Conservation (phyloP, 64 coral and sea anemone species). For the Montipora foliosa region DNA sequence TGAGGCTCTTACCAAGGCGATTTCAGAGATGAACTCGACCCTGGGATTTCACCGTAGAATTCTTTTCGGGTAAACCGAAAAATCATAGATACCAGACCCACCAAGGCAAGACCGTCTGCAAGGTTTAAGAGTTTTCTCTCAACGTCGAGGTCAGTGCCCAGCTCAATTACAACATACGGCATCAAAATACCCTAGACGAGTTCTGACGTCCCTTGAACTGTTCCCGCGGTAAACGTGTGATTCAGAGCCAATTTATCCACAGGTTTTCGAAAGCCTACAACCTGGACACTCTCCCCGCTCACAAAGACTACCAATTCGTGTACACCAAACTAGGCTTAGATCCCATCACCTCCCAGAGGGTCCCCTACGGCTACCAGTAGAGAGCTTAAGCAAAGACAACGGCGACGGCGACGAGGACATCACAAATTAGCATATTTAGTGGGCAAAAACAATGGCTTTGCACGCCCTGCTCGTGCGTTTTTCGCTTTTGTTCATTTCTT, state of each 20-base stretch:
- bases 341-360: too few relatives aligned
- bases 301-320: not conserved
- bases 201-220: too few relatives aligned
- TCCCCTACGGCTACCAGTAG: too few relatives aligned
- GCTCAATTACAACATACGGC: not conserved
- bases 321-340: not conserved
- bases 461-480: too few relatives aligned
- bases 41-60: not conserved
- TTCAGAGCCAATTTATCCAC: too few relatives aligned
- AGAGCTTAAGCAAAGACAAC: too few relatives aligned
- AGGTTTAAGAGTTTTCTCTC: not conserved
- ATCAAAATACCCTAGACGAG: not conserved
- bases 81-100: slow-evolving; percentile 27
- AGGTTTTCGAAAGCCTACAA: too few relatives aligned
- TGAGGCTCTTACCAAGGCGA: slow-evolving; percentile 28
- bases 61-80: slow-evolving; percentile 9
- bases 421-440: too few relatives aligned
- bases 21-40: slow-evolving; percentile 5
- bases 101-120: not conserved
- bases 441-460: too few relatives aligned
- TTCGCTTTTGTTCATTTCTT: too few relatives aligned
- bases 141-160: not conserved
- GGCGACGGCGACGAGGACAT: too few relatives aligned
- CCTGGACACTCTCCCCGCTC: not conserved
- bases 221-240: too few relatives aligned